These are phyloP conservation scores for Avahi laniger DNA, from an alignment of 2,797 vertebrate genomes.

Conservation along the genomic window DNA sequence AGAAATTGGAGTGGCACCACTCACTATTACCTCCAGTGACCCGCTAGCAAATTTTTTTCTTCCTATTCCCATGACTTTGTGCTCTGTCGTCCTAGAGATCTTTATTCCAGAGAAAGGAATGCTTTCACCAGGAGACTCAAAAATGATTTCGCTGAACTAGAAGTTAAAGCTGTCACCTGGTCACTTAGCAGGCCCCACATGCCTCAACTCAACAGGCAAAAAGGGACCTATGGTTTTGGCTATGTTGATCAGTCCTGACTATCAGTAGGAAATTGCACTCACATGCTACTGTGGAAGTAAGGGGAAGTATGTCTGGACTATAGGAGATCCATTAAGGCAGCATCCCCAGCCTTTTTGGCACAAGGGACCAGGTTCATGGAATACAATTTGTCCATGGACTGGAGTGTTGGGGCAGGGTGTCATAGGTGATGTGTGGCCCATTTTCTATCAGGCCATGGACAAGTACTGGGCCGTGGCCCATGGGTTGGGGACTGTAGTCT, in stretches of 20 bases:
- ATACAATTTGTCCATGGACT: too few relatives aligned
- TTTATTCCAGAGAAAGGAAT: neutral
- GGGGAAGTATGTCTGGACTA: too few relatives aligned
- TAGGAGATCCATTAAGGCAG: neutral
- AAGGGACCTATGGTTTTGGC: neutral
- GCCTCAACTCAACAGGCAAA: neutral
- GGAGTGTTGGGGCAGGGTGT: too few relatives aligned
- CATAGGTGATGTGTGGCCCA: too few relatives aligned
- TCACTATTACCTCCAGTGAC: neutral
- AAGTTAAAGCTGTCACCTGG: neutral
- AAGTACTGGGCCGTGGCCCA: too few relatives aligned
- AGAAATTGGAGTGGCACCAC: neutral
- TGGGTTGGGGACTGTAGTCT: too few relatives aligned
- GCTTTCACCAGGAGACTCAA: neutral
- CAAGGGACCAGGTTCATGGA: too few relatives aligned
- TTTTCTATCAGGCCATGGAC: too few relatives aligned
- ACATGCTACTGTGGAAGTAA: neutral
- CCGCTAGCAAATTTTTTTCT: neutral
- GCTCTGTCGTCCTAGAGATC: neutral
- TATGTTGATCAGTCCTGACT: neutral
- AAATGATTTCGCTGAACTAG: neutral
- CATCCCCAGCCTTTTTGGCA: too few relatives aligned
- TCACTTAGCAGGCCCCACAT: too few relatives aligned
- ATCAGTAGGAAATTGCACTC: neutral
- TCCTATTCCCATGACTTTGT: neutral